A percentile compares a stretch with the other conserved stretches of the same genome.
phyloP scores from a whole-genome alignment of 2,888 invertebrate genomes.

The Eumacrocentrus americanus region DNA sequence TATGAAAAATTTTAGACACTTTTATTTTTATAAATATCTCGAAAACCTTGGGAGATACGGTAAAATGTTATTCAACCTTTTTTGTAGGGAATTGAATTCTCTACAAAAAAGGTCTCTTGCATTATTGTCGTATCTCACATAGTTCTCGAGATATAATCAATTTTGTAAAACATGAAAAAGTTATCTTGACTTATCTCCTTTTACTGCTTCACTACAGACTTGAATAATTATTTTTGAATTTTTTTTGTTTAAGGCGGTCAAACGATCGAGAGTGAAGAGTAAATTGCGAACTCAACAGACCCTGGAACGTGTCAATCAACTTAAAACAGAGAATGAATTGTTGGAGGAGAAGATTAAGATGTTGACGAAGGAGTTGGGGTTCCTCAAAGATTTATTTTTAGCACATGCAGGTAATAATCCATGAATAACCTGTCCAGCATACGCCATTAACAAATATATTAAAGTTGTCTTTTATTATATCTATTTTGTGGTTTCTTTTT shows the following conservation, averaged over 20 bases:
- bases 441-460: neutral
- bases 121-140: too few relatives aligned
- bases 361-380: constrained; percentile 79
- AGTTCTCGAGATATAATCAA: too few relatives aligned
- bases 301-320: constrained; percentile 73
- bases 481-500: neutral
- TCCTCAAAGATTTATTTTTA: constrained; percentile 80
- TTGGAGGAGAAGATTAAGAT: constrained; percentile 82
- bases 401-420: constrained; percentile 73
- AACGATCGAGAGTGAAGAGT: constrained; percentile 80
- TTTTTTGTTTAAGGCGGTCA: constrained; percentile 71
- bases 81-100: too few relatives aligned
- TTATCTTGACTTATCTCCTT: too few relatives aligned
- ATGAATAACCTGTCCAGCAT: neutral
- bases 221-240: too few relatives aligned
- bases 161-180: too few relatives aligned
- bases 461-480: too few relatives aligned
- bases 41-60: too few relatives aligned
- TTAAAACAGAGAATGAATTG: constrained; percentile 80
- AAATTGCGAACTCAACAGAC: constrained; percentile 81
- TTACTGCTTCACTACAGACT: too few relatives aligned
- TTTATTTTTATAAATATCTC: constrained; percentile 26
- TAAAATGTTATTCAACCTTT: too few relatives aligned
- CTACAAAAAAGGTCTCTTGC: too few relatives aligned
- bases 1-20: neutral